phyloP scores from a whole-genome alignment of 2,797 vertebrate genomes.

The Numenius phaeopus region DNA sequence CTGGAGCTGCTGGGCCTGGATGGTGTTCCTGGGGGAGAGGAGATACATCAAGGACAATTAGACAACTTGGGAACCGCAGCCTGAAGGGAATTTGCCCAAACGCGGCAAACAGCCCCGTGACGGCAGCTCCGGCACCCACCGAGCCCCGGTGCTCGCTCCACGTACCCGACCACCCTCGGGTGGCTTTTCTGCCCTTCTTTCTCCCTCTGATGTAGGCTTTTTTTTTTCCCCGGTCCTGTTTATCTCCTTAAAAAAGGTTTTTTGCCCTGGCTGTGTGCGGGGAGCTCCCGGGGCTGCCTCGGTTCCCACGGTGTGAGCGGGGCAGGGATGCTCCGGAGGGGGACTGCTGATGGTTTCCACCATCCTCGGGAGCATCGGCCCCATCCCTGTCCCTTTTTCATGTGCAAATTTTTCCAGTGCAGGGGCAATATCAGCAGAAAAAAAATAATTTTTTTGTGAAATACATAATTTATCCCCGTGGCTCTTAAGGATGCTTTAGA shows the following conservation, averaged over 20 bases:
- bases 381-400: not conserved
- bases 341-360: accelerated
- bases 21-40: not conserved
- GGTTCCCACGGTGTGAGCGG: not conserved
- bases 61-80: not conserved
- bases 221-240: accelerated
- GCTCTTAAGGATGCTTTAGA: not conserved
- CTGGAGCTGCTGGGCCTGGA: conserved; percentile 41
- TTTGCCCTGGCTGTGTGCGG: accelerated
- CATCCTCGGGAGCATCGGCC: accelerated
- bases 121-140: accelerated
- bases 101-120: not conserved
- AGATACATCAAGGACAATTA: conserved; percentile 52
- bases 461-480: accelerated
- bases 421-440: not conserved
- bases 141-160: accelerated
- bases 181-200: not conserved
- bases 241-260: not conserved
- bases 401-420: accelerated
- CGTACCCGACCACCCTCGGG: accelerated
- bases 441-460: not conserved
- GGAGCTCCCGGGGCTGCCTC: not conserved
- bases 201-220: not conserved
- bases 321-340: not conserved
- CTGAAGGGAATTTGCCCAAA: not conserved